Percentiles rank a stretch among this genome's conserved stretches.
phyloP scores from a whole-genome alignment of 2,797 vertebrate genomes.

The Tokudaia tokunoshimensis region DNA sequence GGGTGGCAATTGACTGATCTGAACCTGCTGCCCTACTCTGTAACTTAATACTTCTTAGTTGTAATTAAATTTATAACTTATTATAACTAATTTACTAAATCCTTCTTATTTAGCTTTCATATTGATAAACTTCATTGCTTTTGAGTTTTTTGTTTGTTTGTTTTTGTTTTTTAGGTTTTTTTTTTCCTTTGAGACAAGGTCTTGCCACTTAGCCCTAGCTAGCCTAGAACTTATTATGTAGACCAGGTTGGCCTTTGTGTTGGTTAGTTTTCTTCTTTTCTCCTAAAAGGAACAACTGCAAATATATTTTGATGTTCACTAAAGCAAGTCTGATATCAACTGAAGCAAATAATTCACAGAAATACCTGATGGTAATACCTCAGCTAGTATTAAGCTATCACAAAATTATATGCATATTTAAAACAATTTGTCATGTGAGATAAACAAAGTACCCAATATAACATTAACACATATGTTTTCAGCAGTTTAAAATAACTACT shows the following conservation, averaged over 20 bases:
- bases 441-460: constrained; percentile 44
- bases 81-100: neutral
- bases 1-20: neutral
- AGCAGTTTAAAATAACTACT: constrained; percentile 51
- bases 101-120: neutral
- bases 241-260: neutral
- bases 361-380: neutral
- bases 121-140: neutral
- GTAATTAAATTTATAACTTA: neutral
- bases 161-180: neutral
- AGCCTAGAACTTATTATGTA: neutral
- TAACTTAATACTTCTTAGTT: neutral
- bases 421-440: neutral
- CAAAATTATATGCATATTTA: constrained; percentile 32
- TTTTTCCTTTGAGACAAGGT: neutral
- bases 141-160: neutral
- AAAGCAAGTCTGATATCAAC: neutral
- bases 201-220: neutral
- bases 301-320: constrained; percentile 29
- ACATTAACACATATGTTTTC: constrained; percentile 28
- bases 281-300: constrained; percentile 3
- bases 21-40: neutral
- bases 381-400: constrained; percentile 28
- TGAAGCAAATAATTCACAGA: constrained; percentile 35
- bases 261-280: neutral